Base-by-base conservation (phyloP, 1,140 invertebrate species). In the Papilio dardanus region DNA sequence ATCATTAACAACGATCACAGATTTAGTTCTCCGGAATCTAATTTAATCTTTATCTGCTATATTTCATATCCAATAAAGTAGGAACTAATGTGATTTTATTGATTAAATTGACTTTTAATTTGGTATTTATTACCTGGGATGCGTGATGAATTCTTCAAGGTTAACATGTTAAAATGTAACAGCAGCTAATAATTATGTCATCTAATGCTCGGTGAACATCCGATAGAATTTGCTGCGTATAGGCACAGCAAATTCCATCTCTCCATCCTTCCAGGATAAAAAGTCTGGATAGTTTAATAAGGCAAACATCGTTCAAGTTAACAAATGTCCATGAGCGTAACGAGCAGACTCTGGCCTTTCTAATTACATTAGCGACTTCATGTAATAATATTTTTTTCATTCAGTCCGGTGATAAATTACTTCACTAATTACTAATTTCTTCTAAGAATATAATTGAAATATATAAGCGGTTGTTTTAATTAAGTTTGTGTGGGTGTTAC, bases 371-470 rank as follows among this genome's bases (percentile, higher is more conserved):
- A 54, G 31, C 30, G 71, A 73, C 42, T 73, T 54, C 50, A 73
- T 73, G 71, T 54, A 54, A 33, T n/a, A 30, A 58, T 73, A 58
- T 73, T 54, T 73, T 73, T 35, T 73, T 30, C 30, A 31, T 58
- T 19, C 71, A 58, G 71, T 24, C 24, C 24, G 71, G 8, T 69
- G 50, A 35, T 73, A 40, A 58, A 73, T 73, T 54, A 73, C 50
- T 73, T 73, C 50, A 54, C 71, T 73, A 73, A 73, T 73, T 73
- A 73, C 30, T 58, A 30, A 35, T 73, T 50, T 73, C 50, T 16
- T 30, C 71, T 73, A 58, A n/a, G 68, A 71, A 71, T 71, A 71
- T 73, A 73, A 73, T 73, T 73, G 71, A 73, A 73, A 54, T 54
- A 73, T 54, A 40, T 54, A 73, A 33, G 46, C 68, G 24, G 68